Evolutionary conservation across 1,140 invertebrate genomes (phyloP).

Genomic region (Caenorhabditis tropicalis): DNA sequence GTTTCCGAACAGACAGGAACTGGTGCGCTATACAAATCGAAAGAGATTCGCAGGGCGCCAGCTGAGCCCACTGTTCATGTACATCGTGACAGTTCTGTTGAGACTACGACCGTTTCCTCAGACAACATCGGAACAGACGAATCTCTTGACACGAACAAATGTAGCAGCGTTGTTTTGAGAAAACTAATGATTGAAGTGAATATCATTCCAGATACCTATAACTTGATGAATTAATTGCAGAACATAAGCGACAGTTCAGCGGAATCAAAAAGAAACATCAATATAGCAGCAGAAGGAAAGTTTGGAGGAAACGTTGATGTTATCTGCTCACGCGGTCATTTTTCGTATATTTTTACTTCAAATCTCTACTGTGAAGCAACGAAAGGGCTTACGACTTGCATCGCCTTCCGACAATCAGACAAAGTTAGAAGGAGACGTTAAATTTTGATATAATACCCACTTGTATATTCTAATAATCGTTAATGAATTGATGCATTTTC

Average conservation of each 20-base stretch:
- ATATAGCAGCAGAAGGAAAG: conserved; percentile 53
- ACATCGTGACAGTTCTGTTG: not conserved
- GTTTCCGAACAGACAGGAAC: not conserved
- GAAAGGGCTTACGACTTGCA: conserved; percentile 56
- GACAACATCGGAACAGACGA: not conserved
- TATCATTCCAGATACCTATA: not conserved
- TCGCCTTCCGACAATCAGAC: conserved; percentile 57
- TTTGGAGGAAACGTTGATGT: conserved; percentile 60
- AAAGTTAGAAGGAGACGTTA: conserved; percentile 15
- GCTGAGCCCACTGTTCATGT: conserved; percentile 27
- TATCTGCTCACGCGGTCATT: conserved; percentile 58
- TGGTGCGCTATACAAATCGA: not conserved
- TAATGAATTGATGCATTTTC: not conserved
- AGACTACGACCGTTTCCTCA: not conserved
- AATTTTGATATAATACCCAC: not conserved
- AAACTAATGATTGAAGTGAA: conserved; percentile 57
- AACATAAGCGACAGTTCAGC: conserved; percentile 58
- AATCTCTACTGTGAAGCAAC: conserved; percentile 57
- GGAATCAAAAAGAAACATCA: conserved; percentile 57
- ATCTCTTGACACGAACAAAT: conserved; percentile 46
- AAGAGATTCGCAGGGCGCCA: conserved; percentile 4
- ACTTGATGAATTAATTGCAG: too few relatives aligned
- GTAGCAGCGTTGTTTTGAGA: conserved; percentile 56
- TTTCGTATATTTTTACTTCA: conserved; percentile 55
- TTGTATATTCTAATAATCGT: conserved; percentile 32